A percentile compares a stretch with the other conserved stretches of the same genome.
Evolutionary conservation across 2,113 vertebrate species (phyloP).

Genomic region (Burhinus bistriatus): DNA sequence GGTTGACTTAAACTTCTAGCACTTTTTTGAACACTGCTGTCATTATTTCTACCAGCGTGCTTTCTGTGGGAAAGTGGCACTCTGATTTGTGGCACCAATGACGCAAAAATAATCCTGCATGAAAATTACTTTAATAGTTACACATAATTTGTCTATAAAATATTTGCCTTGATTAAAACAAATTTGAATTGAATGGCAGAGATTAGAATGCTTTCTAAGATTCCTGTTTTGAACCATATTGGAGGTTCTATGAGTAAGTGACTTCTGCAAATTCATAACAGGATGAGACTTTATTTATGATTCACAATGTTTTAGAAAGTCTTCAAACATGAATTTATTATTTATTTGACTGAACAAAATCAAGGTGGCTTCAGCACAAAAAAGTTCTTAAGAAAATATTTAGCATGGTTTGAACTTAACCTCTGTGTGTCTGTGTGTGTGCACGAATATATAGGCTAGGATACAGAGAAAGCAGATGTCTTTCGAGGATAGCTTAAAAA

Average conservation of each 20-base stretch:
- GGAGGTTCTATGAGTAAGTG: not conserved
- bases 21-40: constrained; percentile 60
- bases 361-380: constrained; percentile 35
- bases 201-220: not conserved
- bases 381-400: constrained; percentile 39
- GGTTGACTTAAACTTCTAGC: constrained; percentile 49
- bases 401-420: constrained; percentile 67
- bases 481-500: not conserved
- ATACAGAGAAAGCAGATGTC: not conserved
- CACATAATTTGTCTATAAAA: constrained; percentile 9
- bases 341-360: constrained; percentile 54
- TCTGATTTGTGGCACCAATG: constrained; percentile 33
- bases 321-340: not conserved
- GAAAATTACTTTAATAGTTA: not conserved
- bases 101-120: constrained; percentile 50
- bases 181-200: not conserved
- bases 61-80: constrained; percentile 57
- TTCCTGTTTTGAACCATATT: not conserved
- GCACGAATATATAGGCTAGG: not conserved
- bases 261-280: not conserved
- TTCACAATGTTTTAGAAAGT: not conserved
- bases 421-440: constrained; percentile 12
- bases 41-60: constrained; percentile 20
- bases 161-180: constrained; percentile 46
- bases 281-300: not conserved